Evolutionary conservation across 2,888 invertebrate genomes (phyloP), one percentile per base, ranked within the genome.

Genomic region (Meandrusa payeni): DNA sequence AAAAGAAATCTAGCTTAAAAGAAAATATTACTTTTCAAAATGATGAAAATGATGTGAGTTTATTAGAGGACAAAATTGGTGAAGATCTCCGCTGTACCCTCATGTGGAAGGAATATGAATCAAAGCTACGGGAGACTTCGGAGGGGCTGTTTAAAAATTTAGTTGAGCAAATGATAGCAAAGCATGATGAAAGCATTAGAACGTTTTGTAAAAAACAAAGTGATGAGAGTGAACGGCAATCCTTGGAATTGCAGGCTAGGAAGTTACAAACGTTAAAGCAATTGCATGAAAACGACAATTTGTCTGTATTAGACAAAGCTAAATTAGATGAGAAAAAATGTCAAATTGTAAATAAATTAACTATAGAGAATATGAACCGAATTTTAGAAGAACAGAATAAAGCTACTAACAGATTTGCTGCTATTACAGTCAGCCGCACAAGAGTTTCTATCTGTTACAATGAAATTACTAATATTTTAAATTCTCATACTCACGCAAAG

Each of bases 391-490:
- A 90, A 57, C 82, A 89, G 58, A 83, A 82, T 39, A 85, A 73
- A 58, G 82, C 81, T 0, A 73, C 76, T 3, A 71, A 72, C 2
- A 62, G 80, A 34, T 79, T 91, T 51, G 89, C 91, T n/a, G 77
- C 86, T 0, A 88, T 92, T 9, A 86, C 88, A 13, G 81, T 88
- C 27, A 89, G 89, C 51, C 90, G 92, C 50, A 77, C 81, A 0
- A 89, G 88, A 55, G 91, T 92, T 53, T 82, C 82, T 37, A 60
- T 64, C n/a, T 76, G 85, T 48, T 91, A 90, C 57, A 89, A 90
- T 69, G 83, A 88, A 46, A 89, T 92, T 31, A 77, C 77, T 2
- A 67, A 72, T 7, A 55, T 89, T n/a, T 61, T 90, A 2, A 69
- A 85, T 23, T 77, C 73, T 39, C 88, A 88, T 34, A 73, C 82